Evolutionary conservation across 2,797 vertebrate species (phyloP), one percentile per base, ranked within the genome.

Genomic region (Odontamblyopus rebecca): DNA sequence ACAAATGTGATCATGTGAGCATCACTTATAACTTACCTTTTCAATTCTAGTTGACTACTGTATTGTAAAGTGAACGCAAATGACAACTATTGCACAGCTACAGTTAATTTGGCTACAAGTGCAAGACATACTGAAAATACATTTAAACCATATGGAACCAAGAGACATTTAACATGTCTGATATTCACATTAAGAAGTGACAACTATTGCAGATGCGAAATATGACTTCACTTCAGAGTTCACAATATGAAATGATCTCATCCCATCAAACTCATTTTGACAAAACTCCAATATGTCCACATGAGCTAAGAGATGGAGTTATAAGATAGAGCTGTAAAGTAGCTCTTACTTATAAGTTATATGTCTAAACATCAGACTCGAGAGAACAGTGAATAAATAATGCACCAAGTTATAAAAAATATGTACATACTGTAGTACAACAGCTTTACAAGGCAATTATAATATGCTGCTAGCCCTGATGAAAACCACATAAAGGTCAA

Each of bases 131-230:
- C 29, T 72, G 74, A 81, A 71, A 72, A 70, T 73, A 56, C 50
- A 69, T 70, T 79, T 38, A 71, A 68, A 72, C 30, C 69, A 72
- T 69, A 83, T 86, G 73, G 86, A 80, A 84, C 71, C 77, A 81
- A 76, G 48, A 72, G 69, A 73, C 76, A 83, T 77, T 70, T 69
- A 79, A 82, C 32, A 77, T 44, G 74, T 69, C 48, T 67, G 65
- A 67, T 73, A 74, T 78, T 87, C 76, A 73, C 78, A 76, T 73
- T 69, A 51, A 62, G 68, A 32, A 38, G 32, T 62, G 80, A 84
- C 26, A 77, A 63, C 72, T 82, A 90, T 73, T 79, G 73, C 89
- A 90, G 90, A 90, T 82, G 80, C 70, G 84, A 32, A 79, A 81
- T 50, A 41, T 80, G 80, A 84, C 70, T 79, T 19, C 70, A 74